Evolutionary conservation across 2,888 invertebrate genomes (phyloP).

Genomic region (Pecten maximus): DNA sequence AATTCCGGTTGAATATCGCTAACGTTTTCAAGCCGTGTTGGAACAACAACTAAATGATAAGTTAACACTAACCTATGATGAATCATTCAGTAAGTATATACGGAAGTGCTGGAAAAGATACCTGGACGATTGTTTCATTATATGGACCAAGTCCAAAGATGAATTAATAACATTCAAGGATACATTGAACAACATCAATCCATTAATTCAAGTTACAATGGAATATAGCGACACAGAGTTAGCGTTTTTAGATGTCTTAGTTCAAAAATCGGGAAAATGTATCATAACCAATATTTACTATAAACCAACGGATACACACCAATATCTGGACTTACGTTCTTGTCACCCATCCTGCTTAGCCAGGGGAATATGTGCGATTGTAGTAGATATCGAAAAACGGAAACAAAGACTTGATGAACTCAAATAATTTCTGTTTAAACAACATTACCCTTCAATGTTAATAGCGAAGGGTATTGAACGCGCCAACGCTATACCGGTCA

Average conservation of each 20-base stretch:
- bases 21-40: too few species aligned
- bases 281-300: constrained; percentile 46
- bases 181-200: constrained; percentile 43
- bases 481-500: not conserved
- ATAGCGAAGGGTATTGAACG: constrained; percentile 34
- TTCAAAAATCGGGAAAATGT: not conserved
- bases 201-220: constrained; percentile 45
- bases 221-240: constrained; percentile 42
- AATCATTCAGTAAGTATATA: too few species aligned
- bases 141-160: not conserved
- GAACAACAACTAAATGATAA: too few species aligned
- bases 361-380: constrained; percentile 43
- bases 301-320: constrained; percentile 47
- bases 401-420: not conserved
- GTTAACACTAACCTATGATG: too few species aligned
- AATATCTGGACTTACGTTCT: constrained; percentile 46
- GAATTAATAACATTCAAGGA: constrained; percentile 37
- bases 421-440: constrained; percentile 14
- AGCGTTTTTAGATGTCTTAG: constrained; percentile 48
- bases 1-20: too few species aligned
- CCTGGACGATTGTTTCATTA: too few species aligned
- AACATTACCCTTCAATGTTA: constrained; percentile 36
- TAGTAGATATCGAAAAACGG: not conserved
- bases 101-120: constrained; percentile 38
- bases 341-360: constrained; percentile 49